Evolutionary conservation across 2,113 vertebrate species (phyloP).

Genomic region (Ctenodactylus gundi): DNA sequence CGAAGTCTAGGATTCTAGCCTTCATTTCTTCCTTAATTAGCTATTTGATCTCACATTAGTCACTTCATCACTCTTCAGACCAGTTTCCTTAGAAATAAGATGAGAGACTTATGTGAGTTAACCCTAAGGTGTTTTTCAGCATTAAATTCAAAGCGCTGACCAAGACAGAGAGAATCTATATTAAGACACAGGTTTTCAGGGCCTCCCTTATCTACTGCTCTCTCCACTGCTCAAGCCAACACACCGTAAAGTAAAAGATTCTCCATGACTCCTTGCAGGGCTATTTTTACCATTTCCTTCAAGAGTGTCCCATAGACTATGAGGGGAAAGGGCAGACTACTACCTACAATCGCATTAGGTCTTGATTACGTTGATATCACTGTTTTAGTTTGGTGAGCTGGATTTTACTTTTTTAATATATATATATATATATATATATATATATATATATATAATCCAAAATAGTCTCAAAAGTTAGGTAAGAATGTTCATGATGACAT

Average conservation of each 20-base stretch:
- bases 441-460: not conserved
- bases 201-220: not conserved
- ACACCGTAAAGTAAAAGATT: conserved; percentile 8
- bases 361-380: not conserved
- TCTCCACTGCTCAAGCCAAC: not conserved
- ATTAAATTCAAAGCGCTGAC: not conserved
- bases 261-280: not conserved
- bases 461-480: conserved; percentile 28
- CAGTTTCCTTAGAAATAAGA: not conserved
- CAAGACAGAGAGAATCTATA: not conserved
- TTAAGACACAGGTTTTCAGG: not conserved
- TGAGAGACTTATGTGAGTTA: not conserved
- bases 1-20: not conserved
- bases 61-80: not conserved
- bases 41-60: not conserved
- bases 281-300: not conserved
- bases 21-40: not conserved
- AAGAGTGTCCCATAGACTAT: not conserved
- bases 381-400: not conserved
- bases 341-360: not conserved
- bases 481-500: not conserved
- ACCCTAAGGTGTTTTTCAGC: not conserved
- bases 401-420: not conserved
- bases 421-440: no score
- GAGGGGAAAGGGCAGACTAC: not conserved